Conservation (phyloP, 2,888 invertebrate species). For the Drosophila kuntzei region DNA sequence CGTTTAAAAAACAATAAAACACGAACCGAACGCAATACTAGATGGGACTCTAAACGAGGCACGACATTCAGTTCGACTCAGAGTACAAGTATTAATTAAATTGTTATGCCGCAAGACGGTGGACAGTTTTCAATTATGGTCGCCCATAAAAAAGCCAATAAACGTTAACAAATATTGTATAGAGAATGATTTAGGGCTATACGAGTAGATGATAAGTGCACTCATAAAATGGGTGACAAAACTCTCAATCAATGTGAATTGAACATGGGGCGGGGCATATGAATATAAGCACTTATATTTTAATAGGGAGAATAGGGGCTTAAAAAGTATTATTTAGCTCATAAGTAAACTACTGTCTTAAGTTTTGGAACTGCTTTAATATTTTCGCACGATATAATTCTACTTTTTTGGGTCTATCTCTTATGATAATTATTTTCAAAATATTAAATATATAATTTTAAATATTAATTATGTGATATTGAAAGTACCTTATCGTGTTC, state of each 20-base stretch:
- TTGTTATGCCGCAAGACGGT: slow-evolving; percentile 70
- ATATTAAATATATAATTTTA: background rate
- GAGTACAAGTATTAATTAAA: slow-evolving; percentile 70
- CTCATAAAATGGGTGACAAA: slow-evolving; percentile 41
- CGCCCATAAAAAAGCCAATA: slow-evolving; percentile 64
- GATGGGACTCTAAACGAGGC: slow-evolving; percentile 34
- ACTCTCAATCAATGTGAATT: slow-evolving; percentile 24
- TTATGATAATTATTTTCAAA: background rate
- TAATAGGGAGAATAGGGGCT: slow-evolving; percentile 8
- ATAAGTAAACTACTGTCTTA: too few species aligned
- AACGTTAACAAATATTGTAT: slow-evolving; percentile 54
- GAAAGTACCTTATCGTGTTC: background rate
- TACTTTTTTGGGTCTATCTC: background rate
- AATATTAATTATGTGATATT: background rate
- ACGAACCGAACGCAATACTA: slow-evolving; percentile 46
- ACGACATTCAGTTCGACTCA: slow-evolving; percentile 17
- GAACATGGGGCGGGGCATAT: slow-evolving; percentile 27
- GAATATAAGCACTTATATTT: slow-evolving; percentile 1
- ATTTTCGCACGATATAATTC: background rate
- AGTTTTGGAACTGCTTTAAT: background rate
- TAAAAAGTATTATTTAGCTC: background rate
- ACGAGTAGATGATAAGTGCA: slow-evolving; percentile 33
- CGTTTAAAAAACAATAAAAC: slow-evolving; percentile 83
- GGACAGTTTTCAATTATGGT: slow-evolving; percentile 62
- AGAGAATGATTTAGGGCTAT: slow-evolving; percentile 52